phyloP scores from a whole-genome alignment of 1,140 invertebrate genomes.

The Eupristina koningsbergeri region DNA sequence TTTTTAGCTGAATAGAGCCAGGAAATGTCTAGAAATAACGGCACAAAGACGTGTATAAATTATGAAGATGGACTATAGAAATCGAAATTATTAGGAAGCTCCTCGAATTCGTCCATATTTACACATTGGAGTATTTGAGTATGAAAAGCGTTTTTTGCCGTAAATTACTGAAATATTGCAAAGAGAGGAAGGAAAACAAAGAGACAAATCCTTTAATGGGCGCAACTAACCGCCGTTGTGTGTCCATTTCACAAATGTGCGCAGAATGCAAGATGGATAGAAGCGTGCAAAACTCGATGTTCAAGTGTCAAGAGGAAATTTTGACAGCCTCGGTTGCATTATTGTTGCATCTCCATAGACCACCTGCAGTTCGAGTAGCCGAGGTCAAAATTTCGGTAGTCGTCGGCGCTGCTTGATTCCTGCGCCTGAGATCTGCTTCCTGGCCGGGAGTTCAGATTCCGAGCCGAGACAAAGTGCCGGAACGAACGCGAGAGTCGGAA shows the following conservation, averaged over 20 bases:
- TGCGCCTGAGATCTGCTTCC: background rate
- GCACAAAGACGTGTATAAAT: too few relatives aligned
- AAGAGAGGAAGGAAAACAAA: background rate
- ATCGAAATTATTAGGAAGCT: too few relatives aligned
- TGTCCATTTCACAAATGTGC: background rate
- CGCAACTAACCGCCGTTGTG: too few relatives aligned
- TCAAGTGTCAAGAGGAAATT: slow-evolving; percentile 47
- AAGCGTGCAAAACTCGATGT: slow-evolving; percentile 56
- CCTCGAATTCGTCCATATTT: too few relatives aligned
- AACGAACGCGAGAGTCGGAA: slow-evolving; percentile 24
- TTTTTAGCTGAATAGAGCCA: too few relatives aligned
- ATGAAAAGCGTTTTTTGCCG: background rate
- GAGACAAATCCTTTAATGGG: background rate
- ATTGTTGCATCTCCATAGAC: slow-evolving; percentile 58
- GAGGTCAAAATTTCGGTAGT: slow-evolving; percentile 21
- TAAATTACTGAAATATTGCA: background rate
- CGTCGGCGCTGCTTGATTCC: slow-evolving; percentile 4
- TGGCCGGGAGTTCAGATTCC: background rate
- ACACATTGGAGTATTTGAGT: too few relatives aligned
- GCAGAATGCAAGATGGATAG: slow-evolving; percentile 39
- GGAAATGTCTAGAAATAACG: too few relatives aligned
- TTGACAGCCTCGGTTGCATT: slow-evolving; percentile 56
- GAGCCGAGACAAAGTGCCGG: slow-evolving; percentile 7
- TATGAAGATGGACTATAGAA: too few relatives aligned
- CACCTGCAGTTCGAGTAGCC: slow-evolving; percentile 45